Evolutionary conservation across 2,888 invertebrate species (phyloP), one percentile per base, ranked within the genome.

Genomic region (Philaethria dido): DNA sequence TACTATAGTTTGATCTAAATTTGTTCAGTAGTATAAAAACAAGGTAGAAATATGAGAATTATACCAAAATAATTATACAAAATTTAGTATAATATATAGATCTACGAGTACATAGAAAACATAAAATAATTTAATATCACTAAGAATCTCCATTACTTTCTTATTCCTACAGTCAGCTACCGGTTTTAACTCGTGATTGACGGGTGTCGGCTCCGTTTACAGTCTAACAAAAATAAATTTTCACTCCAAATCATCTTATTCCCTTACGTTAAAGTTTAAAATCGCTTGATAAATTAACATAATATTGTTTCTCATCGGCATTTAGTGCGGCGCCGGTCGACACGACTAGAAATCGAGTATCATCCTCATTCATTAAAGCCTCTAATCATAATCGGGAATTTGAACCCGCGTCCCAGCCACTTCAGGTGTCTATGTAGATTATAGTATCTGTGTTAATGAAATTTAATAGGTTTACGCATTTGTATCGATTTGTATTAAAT

Each of bases 161-260:
- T 85, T 90, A 85, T 87, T 88, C 89, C 82, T 85, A 84, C 85
- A 84, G 82, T 84, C 83, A 78, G 91, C 92, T 92, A 92, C 92
- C 92, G 92, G 92, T 92, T 92, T 92, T 89, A 91, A 85, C 88
- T 87, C 83, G 83, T 89, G 92, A 92, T 92, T 91, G 92, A 92
- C 92, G 91, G 88, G 89, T 92, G 92, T 90, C 92, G 89, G 90
- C 89, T 89, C 82, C 85, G 87, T 85, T 88, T 88, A 88, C 84
- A 74, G 76, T 72, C 78, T 70, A 76, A 76, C 88, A 77, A 84
- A 73, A 60, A 79, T 82, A 79, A 65, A 36, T 69, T 64, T 79
- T 68, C 76, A 42, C 33, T 25, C 66, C 55, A 29, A 45, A 2
- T 61, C 62, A 68, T 39, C 68, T 71, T 80, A 75, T 69, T 55